Evolutionary conservation across 2,888 invertebrate species (phyloP), one percentile per base, ranked within the genome.

Genomic region (Syrista parreyssii): DNA sequence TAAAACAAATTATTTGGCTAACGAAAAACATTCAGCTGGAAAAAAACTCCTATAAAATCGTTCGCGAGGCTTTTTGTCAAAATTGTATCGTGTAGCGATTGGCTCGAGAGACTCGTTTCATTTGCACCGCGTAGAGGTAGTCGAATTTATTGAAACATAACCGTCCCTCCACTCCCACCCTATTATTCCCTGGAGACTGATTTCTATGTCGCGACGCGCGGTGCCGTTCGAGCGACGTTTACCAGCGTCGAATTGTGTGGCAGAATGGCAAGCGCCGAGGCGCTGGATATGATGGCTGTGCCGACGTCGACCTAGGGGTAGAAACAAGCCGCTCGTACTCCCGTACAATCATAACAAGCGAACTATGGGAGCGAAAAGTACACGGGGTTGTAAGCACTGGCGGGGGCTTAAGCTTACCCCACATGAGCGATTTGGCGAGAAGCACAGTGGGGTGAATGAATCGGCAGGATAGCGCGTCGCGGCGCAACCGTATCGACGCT

Each of bases 261-360:
- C 31, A 34, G 74, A 33, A 35, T 73, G 74, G 74, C 74, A 73
- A 73, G 74, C 30, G n/a, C 31, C 33, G 35, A 34, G 34, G 30
- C 34, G 33, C 34, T 23, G 33, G 34, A 73, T 33, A 32, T 30
- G 34, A 23, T n/a, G 35, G 74, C 33, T 30, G 35, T 73, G 74
- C 74, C 33, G 35, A 11, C 12, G 71, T 71, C 75, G 75, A 30
- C 31, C 75, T 80, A 83, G 76, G 81, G 80, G 80, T 77, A 72
- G 85, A 32, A 83, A 82, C 79, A 81, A 81, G 79, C 81, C 84
- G 77, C 78, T 34, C 79, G 78, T 71, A 77, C 68, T 74, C 78
- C 75, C 76, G 76, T 82, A 86, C 83, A 87, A 86, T 87, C 82
- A 83, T 87, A 86, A 87, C 83, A 87, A 86, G 83, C 86, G 82